These are phyloP conservation scores for Lamproptera curius DNA, from an alignment of 2,888 invertebrate genomes.

Conservation along the genomic window DNA sequence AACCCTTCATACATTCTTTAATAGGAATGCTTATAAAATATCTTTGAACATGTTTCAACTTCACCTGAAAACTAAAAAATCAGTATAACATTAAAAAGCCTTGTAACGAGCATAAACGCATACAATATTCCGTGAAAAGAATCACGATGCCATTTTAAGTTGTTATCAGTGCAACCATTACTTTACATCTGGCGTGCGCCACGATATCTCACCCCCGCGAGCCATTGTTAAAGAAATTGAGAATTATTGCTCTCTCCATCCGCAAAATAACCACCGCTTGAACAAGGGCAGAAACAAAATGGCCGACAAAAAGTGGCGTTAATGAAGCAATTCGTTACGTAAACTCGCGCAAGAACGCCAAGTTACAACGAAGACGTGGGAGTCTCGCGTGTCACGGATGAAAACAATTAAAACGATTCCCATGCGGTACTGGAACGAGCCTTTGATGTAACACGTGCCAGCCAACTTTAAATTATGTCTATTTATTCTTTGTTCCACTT, in stretches of 20 bases:
- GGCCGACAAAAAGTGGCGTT: constrained; percentile 20
- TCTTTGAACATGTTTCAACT: no score
- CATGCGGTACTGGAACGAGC: constrained; percentile 26
- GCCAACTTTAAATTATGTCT: constrained; percentile 15
- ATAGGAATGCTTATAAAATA: no score
- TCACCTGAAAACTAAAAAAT: no score
- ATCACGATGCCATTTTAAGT: no score
- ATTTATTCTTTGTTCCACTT: constrained; percentile 18
- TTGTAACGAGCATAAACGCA: no score
- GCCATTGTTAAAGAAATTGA: background rate
- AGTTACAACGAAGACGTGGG: constrained; percentile 44
- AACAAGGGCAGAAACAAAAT: constrained; percentile 18
- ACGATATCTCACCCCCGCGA: no score
- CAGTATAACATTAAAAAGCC: no score
- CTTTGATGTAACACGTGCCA: constrained; percentile 19
- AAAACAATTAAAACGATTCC: constrained; percentile 43
- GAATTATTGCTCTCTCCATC: constrained; percentile 18
- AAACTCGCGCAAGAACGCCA: constrained; percentile 31
- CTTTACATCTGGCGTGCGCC: no score
- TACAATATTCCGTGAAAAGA: no score
- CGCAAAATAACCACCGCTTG: constrained; percentile 6
- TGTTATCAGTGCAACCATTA: no score
- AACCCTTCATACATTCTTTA: no score
- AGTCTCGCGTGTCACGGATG: constrained; percentile 35
- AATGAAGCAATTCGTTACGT: constrained; percentile 36